A percentile compares a stretch with the other conserved stretches of the same genome.
Conservation (phyloP, 2,113 vertebrate species). For the Phaethon lepturus region DNA sequence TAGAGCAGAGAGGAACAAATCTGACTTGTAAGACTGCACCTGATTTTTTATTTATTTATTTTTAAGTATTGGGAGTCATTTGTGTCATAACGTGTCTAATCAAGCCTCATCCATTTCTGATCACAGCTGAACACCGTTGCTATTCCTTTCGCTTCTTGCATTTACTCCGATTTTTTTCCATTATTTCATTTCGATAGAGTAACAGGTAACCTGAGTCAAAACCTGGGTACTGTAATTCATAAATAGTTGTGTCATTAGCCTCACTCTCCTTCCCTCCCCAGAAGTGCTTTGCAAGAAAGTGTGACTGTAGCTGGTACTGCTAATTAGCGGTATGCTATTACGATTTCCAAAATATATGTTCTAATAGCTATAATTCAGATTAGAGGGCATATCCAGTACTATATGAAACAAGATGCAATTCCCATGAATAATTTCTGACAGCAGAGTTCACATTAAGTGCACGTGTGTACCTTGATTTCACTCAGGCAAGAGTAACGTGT, state of each 20-base stretch:
- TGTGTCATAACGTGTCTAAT: background rate
- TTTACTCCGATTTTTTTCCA: background rate
- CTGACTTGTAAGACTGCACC: background rate
- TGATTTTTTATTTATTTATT: background rate
- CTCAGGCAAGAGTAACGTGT: fast-evolving
- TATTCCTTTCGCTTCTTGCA: background rate
- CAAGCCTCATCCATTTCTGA: background rate
- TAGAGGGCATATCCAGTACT: background rate
- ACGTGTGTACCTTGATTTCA: background rate
- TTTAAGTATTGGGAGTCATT: background rate
- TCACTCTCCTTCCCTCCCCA: background rate
- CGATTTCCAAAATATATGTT: background rate
- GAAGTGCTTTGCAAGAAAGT: background rate
- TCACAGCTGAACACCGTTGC: background rate
- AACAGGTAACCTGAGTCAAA: background rate
- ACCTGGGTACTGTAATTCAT: background rate
- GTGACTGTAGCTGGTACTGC: background rate
- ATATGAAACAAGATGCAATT: background rate
- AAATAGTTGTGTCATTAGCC: background rate
- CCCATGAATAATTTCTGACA: background rate
- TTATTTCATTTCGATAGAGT: background rate
- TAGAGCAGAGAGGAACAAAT: background rate
- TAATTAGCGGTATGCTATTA: background rate
- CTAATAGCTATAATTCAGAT: background rate
- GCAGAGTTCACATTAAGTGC: background rate